Evolutionary conservation across 64 coral and sea anemone species (phyloP).

Genomic region (Porites lutea): DNA sequence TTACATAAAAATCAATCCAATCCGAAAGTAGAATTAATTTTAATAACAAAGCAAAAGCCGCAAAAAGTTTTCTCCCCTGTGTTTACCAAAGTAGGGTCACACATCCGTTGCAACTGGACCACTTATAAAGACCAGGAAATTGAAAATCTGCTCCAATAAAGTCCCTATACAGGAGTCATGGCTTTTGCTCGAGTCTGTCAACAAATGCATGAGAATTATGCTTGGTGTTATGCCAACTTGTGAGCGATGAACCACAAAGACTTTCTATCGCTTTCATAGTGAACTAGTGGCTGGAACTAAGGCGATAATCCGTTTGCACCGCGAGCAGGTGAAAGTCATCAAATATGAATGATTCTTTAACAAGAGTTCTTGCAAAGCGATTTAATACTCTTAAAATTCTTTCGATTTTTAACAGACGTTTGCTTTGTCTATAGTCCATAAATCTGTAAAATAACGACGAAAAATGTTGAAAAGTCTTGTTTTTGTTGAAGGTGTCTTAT

Average conservation of each 20-base stretch:
- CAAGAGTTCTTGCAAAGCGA: conserved; percentile 23
- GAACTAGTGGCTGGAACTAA: conserved; percentile 30
- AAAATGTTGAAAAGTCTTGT: not conserved
- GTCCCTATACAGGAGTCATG: not conserved
- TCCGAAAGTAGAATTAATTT: conserved; percentile 15
- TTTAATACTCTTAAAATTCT: conserved; percentile 43
- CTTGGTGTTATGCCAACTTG: conserved; percentile 6
- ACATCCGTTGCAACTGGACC: not conserved
- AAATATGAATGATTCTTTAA: conserved; percentile 37
- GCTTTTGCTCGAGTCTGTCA: not conserved
- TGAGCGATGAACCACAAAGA: conserved; percentile 8
- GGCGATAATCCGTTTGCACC: conserved; percentile 31
- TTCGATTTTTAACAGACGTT: not conserved
- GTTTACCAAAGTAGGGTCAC: not conserved
- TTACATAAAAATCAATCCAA: not conserved
- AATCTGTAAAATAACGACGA: not conserved
- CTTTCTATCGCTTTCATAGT: conserved; percentile 7
- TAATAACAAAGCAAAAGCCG: conserved; percentile 31
- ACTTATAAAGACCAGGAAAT: not conserved
- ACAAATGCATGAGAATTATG: conserved; percentile 31
- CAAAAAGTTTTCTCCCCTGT: not conserved
- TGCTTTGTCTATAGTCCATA: not conserved
- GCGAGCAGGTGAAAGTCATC: conserved; percentile 36
- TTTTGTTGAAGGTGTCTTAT: not conserved
- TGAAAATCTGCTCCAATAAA: not conserved